Conservation (phyloP, 2,797 vertebrate genomes). For the Numenius phaeopus region DNA sequence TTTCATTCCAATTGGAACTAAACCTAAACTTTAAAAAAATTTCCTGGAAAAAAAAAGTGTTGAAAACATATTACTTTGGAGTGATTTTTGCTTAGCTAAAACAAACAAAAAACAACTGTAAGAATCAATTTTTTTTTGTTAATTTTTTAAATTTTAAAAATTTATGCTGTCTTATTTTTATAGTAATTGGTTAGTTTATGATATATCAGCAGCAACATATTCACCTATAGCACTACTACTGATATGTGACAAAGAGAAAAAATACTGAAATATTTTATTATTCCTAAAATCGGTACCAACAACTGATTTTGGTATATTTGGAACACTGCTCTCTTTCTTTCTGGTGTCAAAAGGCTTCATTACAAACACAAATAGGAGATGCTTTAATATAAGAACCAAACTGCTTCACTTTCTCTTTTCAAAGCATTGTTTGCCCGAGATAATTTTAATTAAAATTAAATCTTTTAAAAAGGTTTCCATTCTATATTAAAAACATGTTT, state of each 20-base stretch:
- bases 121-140: not conserved
- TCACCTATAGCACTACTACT: not conserved
- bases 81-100: not conserved
- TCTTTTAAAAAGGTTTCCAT: fast-evolving
- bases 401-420: not conserved
- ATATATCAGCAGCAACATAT: not conserved
- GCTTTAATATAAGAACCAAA: not conserved
- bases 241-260: not conserved
- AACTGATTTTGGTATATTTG: not conserved
- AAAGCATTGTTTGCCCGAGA: not conserved
- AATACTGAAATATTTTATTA: not conserved
- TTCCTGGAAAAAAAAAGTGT: not conserved
- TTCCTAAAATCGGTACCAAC: not conserved
- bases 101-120: not conserved
- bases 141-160: not conserved
- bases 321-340: not conserved
- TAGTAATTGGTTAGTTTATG: not conserved
- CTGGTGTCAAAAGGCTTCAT: not conserved
- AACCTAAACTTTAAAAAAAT: not conserved
- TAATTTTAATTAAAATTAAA: not conserved
- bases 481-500: not conserved
- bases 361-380: not conserved
- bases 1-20: not conserved
- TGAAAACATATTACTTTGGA: not conserved
- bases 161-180: not conserved